Percentiles rank a stretch among this genome's conserved stretches.
These are phyloP conservation scores for Drosophila gunungcola DNA, from an alignment of 1,140 invertebrate genomes.

Conservation along the genomic window DNA sequence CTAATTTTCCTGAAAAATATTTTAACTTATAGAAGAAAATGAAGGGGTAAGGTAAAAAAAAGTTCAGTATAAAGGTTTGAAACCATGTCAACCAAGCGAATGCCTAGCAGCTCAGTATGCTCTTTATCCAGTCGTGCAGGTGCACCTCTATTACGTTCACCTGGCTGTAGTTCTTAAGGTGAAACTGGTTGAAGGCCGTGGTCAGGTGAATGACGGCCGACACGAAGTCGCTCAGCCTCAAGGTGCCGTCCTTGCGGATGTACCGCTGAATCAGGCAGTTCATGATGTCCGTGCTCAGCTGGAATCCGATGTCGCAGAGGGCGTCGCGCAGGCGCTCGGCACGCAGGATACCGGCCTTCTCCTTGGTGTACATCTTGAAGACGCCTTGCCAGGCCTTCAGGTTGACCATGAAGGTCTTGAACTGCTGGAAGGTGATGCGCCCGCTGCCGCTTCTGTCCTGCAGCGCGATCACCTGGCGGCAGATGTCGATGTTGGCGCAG, in stretches of 20 bases:
- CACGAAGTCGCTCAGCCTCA: slow-evolving; percentile 97
- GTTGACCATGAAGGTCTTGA: slow-evolving; percentile 96
- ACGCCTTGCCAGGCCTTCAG: slow-evolving; percentile 96
- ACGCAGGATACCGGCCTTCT: slow-evolving; percentile 95
- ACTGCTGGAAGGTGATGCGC: slow-evolving; percentile 93
- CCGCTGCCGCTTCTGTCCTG: slow-evolving; percentile 94
- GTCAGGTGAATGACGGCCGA: slow-evolving; percentile 95
- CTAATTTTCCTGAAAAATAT: no score
- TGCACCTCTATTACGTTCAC: slow-evolving; percentile 93
- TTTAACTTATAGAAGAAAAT: neutral
- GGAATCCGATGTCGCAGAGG: slow-evolving; percentile 94
- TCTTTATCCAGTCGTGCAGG: slow-evolving; percentile 88
- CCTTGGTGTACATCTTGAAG: slow-evolving; percentile 95
- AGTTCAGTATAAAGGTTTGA: neutral
- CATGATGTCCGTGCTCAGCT: slow-evolving; percentile 92
- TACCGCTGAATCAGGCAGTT: slow-evolving; percentile 93
- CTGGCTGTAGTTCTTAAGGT: slow-evolving; percentile 92
- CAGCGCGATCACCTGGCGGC: slow-evolving; percentile 94
- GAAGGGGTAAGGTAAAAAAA: neutral
- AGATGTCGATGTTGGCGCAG: slow-evolving; percentile 96
- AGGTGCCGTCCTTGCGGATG: slow-evolving; percentile 96
- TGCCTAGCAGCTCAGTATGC: slow-evolving; percentile 66
- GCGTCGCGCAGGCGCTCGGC: slow-evolving; percentile 94
- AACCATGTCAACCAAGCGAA: slow-evolving; percentile 1
- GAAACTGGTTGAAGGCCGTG: slow-evolving; percentile 95